Conservation (phyloP, 2,888 invertebrate genomes). For the Sarcophaga carnaria region DNA sequence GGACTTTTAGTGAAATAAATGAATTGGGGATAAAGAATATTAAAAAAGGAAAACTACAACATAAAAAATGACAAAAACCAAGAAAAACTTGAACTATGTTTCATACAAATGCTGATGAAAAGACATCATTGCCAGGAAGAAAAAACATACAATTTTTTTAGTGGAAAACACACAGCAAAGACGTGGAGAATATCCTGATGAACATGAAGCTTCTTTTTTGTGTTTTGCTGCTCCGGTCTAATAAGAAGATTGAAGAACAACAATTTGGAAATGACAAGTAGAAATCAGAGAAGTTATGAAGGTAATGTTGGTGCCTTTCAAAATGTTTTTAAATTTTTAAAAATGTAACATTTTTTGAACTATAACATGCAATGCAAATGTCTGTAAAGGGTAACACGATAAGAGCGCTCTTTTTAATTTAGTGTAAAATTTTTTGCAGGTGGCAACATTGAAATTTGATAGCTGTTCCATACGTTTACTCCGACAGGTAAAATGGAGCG, state of each 20-base stretch:
- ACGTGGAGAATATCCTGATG: slow-evolving; percentile 23
- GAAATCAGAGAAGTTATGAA: neutral
- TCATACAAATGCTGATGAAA: slow-evolving; percentile 59
- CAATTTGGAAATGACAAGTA: slow-evolving; percentile 18
- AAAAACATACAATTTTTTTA: neutral
- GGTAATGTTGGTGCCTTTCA: no score
- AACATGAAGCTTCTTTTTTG: slow-evolving; percentile 54
- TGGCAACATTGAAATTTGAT: no score
- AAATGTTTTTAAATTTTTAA: no score
- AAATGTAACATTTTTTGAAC: no score
- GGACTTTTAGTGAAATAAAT: slow-evolving; percentile 50
- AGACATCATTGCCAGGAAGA: slow-evolving; percentile 64
- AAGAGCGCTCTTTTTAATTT: no score
- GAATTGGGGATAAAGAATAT: slow-evolving; percentile 22
- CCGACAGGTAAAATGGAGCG: no score
- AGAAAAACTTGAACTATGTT: no score
- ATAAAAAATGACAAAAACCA: slow-evolving; percentile 31
- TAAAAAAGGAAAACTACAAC: slow-evolving; percentile 31
- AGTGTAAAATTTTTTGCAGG: no score
- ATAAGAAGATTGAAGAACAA: slow-evolving; percentile 64
- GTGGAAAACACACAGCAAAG: slow-evolving; percentile 7
- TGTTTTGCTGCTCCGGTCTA: slow-evolving; percentile 2
- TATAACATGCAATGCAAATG: no score
- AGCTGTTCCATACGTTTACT: no score
- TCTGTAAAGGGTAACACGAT: no score